Evolutionary conservation across 2,888 invertebrate species (phyloP), one percentile per base, ranked within the genome.

Genomic region (Drosophila atripex): DNA sequence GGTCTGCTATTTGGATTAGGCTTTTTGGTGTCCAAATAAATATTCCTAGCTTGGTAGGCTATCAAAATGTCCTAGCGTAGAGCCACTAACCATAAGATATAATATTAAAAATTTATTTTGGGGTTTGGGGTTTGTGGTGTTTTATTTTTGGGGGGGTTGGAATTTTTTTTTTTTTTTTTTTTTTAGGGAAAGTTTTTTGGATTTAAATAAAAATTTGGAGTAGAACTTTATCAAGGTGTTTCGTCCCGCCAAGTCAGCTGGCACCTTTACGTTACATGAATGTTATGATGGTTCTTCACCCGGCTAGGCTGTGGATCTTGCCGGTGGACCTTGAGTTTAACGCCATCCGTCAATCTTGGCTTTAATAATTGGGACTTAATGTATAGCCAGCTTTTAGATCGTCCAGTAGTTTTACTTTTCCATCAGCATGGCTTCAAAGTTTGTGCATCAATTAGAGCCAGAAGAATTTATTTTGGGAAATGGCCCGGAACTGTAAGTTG

Each of bases 351-450:
- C 16, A 25, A 14, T 50, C 35, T n/a, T 30, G 45, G 52, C 65
- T 45, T 45, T 28, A n/a, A 12, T 35, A 12, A 12, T 12, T 12
- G 11, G 32, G 8, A 18, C 28, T 12, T 32, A 65, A 43, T 46
- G 45, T 46, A 18, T 46, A 50, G 12, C 46, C 50, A 32, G 68
- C 47, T 50, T 39, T 69, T 0, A 0, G 1, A 32, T 14, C 23
- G 12, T 69, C 8, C 28, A 54, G 58, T 64, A 21, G 52, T 25
- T 23, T n/a, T 49, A 45, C n/a, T 23, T 50, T 1, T 9, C 25
- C n/a, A 38, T 1, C 6, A 50, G 18, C 3, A 78, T 89, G 89
- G 66, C 73, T 52, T 88, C 85, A 1, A 89, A 89, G 70, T 88
- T 80, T 66, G 60, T 77, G 3, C 86, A 89, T 65, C 89, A 88